Base-by-base conservation (phyloP, 2,888 invertebrate species). In the Eueremaeus valkanovi region DNA sequence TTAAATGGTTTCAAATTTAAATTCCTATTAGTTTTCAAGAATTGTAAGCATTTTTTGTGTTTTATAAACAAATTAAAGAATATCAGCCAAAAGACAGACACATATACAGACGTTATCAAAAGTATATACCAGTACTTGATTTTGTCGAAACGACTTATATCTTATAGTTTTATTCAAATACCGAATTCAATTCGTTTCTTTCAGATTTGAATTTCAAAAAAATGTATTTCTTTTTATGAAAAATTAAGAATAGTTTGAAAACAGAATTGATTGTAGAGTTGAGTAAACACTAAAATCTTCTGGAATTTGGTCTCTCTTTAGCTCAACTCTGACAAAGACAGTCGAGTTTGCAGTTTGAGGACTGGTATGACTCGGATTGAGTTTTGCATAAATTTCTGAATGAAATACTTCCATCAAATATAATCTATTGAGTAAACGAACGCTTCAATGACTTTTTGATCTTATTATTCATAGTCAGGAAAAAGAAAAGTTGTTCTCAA, bases 401-500 rank as follows among this genome's bases (percentile, higher is more conserved):
- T 58, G 58, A 58, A 58, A 58, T 24, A 58, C 29, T 58, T 58
- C 49, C 11, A 58, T 58, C 58, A 27, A 58, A 58, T 27, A 21
- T 58, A 58, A 58, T 58, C 27, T 58, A 58, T 58, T 58, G 58
- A 58, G 27, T 58, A 58, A 58, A 29, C 58, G 29, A 58, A 58
- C 58, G 58, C 58, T 58, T 58, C 58, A 58, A 24, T 58, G 58
- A 58, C 13, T 58, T 58, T 21, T 58, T n/a, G n/a, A 58, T 58
- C 58, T 58, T 29, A 58, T 58, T 58, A 58, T 58, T 58, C 58
- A 58, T 58, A 27, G 27, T 27, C 58, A 58, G 11, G 49, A 49
- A 49, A n/a, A n/a, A n/a, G n/a, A n/a, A n/a, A n/a, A n/a, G 18
- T 49, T 49, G 18, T 49, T 6, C n/a, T 2, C 49, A 49, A 49